phyloP scores from a whole-genome alignment of 2,797 vertebrate species.

The Neosilurus hyrtlii region DNA sequence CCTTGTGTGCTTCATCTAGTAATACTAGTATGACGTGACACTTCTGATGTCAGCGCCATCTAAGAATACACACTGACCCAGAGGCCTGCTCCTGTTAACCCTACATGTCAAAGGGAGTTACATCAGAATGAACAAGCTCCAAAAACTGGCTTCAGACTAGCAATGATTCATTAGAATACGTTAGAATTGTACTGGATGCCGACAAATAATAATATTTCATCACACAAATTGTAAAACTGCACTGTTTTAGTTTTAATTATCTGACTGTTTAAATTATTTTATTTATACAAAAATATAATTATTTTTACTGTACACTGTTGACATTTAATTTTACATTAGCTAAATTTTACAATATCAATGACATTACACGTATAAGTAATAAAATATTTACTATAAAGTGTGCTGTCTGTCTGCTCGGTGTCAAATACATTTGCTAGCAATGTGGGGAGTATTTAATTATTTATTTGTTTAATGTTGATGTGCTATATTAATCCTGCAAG shows the following conservation, averaged over 20 bases:
- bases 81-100: constrained; percentile 11
- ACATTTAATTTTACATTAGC: not conserved
- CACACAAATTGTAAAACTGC: not conserved
- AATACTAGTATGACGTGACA: constrained; percentile 37
- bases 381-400: too few relatives aligned
- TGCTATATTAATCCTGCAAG: too few relatives aligned
- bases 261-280: not conserved
- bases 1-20: constrained; percentile 25
- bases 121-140: not conserved
- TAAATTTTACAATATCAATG: not conserved
- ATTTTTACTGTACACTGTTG: not conserved
- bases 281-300: not conserved
- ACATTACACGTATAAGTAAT: not conserved
- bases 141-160: not conserved
- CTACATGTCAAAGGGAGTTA: not conserved
- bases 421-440: not conserved
- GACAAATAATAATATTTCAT: not conserved
- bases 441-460: not conserved
- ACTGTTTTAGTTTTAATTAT: not conserved
- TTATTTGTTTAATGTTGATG: too few relatives aligned
- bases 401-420: not conserved
- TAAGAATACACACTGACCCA: constrained; percentile 33
- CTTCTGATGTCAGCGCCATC: constrained; percentile 42
- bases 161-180: not conserved
- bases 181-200: not conserved